Percentiles rank a stretch among this genome's conserved stretches.
Conservation (phyloP, 2,113 vertebrate genomes). For the Psephotus haematonotus region DNA sequence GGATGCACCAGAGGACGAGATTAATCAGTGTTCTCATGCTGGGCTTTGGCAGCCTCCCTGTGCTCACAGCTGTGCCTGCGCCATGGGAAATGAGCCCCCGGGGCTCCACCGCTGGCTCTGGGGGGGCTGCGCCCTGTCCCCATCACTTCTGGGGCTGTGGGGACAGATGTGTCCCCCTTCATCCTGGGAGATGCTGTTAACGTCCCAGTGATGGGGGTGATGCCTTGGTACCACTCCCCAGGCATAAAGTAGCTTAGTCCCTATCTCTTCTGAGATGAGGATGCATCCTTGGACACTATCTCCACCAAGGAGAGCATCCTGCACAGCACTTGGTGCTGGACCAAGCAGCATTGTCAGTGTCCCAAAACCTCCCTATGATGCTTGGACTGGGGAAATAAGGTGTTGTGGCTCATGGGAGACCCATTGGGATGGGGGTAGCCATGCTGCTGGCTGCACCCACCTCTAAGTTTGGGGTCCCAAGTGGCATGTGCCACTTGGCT, state of each 20-base stretch:
- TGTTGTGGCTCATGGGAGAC: too few relatives aligned
- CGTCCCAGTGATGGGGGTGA: fast-evolving
- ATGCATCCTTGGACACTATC: background rate
- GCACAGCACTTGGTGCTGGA: background rate
- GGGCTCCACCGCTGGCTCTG: background rate
- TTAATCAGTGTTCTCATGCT: slow-evolving; percentile 28
- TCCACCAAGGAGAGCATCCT: background rate
- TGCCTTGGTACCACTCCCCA: background rate
- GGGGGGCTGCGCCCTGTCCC: background rate
- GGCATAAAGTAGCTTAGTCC: background rate
- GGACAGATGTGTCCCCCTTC: background rate
- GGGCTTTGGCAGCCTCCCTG: slow-evolving; percentile 22
- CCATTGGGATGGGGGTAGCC: background rate
- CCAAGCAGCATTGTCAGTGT: fast-evolving
- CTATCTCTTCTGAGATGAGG: background rate
- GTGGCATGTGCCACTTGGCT: fast-evolving
- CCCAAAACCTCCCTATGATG: fast-evolving
- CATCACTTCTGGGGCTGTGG: background rate
- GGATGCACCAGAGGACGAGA: background rate
- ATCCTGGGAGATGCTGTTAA: fast-evolving
- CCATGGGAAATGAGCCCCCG: background rate
- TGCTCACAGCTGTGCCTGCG: background rate
- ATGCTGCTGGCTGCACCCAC: background rate
- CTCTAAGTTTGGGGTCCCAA: fast-evolving
- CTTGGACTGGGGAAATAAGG: fast-evolving